Conservation (phyloP, 2,797 vertebrate species). For the Falco naumanni region DNA sequence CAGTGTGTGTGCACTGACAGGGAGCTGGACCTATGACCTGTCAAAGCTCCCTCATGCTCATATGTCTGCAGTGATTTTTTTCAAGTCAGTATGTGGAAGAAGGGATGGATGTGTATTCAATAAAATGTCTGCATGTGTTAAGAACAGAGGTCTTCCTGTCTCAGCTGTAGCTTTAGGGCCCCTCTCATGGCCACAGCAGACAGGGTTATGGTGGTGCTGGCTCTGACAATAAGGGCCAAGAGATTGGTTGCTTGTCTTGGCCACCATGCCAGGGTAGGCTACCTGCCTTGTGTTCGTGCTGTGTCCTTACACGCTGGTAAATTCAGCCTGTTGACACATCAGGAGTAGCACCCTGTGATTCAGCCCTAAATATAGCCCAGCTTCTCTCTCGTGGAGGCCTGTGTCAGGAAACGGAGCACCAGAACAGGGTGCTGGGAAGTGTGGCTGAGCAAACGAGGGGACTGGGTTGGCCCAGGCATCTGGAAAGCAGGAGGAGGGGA, state of each 20-base stretch:
- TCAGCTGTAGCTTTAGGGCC: neutral
- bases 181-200: neutral
- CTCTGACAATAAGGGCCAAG: neutral
- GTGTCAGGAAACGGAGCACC: neutral
- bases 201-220: neutral
- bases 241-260: neutral
- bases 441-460: neutral
- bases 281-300: neutral
- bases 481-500: neutral
- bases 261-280: neutral
- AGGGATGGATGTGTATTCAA: neutral
- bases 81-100: neutral
- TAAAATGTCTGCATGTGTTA: neutral
- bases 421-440: neutral
- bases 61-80: neutral
- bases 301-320: fast-evolving
- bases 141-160: neutral
- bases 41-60: neutral
- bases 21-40: neutral
- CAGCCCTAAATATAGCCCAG: neutral
- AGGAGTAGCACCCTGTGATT: neutral
- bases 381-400: neutral
- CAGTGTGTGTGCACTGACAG: neutral
- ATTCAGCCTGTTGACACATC: neutral
- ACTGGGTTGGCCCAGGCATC: neutral